Evolutionary conservation across 2,888 invertebrate species (phyloP), one percentile per base, ranked within the genome.

Genomic region (Asteroscopus sphinx): DNA sequence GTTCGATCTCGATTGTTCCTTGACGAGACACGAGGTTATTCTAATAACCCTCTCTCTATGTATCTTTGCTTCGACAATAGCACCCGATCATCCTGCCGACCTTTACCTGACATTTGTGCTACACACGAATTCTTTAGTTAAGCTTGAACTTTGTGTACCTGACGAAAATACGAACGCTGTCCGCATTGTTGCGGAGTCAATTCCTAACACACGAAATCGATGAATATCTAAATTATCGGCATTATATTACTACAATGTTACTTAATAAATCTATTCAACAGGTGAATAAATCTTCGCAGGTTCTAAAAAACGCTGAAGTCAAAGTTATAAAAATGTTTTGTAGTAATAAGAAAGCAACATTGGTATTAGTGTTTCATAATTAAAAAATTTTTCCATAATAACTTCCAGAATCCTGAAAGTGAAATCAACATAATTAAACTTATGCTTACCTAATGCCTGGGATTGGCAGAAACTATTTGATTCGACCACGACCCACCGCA

Each of bases 51-150:
- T 41, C 52, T 61, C 61, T 41, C 52, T 39, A 37, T 44, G 64
- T 58, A 47, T 28, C 56, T 57, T 58, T 54, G 39, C 71, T 77
- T 79, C 76, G 68, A 82, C 78, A 79, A 85, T 71, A 72, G 67
- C 70, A 72, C 70, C 65, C 61, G 74, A 73, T 76, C 79, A 82
- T 80, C 73, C 65, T 67, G 65, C 52, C 78, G 88, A 90, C 92
- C 92, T 93, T 92, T 92, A 77, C 21, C 81, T 92, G 91, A 85
- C 92, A 92, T 93, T 92, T 90, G 73, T 80, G 73, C 74, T 73
- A 73, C 79, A 80, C 81, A 84, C 80, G 80, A 80, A 86, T 83
- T 83, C 83, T 83, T 85, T 77, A 76, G 81, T 80, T 86, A 86
- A 87, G 86, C 80, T 83, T 90, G 87, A 89, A 86, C 88, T 86